These are phyloP conservation scores for Rynchops niger DNA, from an alignment of 2,113 vertebrate species.

Conservation along the genomic window DNA sequence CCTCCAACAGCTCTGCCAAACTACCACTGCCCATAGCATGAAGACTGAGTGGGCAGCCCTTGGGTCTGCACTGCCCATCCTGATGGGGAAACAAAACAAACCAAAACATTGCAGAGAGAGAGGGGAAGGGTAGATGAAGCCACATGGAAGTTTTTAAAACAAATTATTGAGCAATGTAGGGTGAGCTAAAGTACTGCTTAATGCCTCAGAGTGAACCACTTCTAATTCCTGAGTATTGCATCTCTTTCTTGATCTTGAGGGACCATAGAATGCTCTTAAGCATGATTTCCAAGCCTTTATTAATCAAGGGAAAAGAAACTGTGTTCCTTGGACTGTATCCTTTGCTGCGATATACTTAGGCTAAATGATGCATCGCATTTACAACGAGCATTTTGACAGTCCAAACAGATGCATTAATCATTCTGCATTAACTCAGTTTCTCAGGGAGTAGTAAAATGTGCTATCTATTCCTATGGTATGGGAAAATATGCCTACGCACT, in stretches of 20 bases:
- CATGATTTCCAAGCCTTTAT: constrained; percentile 23
- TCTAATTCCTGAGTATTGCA: background rate
- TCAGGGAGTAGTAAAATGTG: constrained; percentile 5
- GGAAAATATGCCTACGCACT: background rate
- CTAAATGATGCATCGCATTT: background rate
- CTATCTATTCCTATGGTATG: background rate
- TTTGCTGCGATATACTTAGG: background rate
- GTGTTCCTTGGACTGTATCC: constrained; percentile 32
- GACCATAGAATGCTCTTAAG: background rate
- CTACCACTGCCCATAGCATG: background rate
- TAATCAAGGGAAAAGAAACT: constrained; percentile 40
- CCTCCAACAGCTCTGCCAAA: background rate
- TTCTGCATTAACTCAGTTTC: background rate
- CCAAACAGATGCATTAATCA: constrained; percentile 39
- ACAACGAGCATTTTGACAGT: background rate
- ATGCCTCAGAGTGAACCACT: background rate
- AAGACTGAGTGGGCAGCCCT: background rate
- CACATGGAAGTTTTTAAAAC: background rate
- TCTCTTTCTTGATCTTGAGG: constrained; percentile 32
- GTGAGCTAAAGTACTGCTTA: background rate
- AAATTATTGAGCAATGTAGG: background rate
- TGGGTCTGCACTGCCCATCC: background rate
- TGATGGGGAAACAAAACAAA: background rate
- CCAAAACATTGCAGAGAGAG: background rate
- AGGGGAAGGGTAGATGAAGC: background rate